phyloP scores from a whole-genome alignment of 2,888 invertebrate species.

The Arctia plantaginis region DNA sequence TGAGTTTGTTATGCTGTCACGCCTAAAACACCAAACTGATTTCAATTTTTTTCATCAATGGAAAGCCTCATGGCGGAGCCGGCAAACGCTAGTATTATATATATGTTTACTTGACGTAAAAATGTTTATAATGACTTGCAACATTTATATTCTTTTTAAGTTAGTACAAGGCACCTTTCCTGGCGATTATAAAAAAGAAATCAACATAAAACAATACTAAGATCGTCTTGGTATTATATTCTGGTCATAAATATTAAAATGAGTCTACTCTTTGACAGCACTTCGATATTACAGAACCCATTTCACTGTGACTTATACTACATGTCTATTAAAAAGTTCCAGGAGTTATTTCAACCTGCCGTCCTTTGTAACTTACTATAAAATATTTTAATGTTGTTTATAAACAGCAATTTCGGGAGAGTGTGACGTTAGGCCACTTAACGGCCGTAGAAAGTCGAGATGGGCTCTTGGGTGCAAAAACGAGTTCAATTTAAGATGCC shows the following conservation, averaged over 20 bases:
- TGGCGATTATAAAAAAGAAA: slow-evolving; percentile 1
- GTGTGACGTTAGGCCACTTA: slow-evolving; percentile 44
- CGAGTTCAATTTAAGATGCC: slow-evolving; percentile 48
- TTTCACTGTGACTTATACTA: slow-evolving; percentile 25
- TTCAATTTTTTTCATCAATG: too few relatives aligned
- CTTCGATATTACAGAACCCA: slow-evolving; percentile 22
- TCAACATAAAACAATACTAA: slow-evolving; percentile 14
- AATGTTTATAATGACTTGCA: neutral
- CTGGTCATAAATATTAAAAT: slow-evolving; percentile 4
- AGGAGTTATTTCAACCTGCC: slow-evolving; percentile 41
- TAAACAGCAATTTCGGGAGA: slow-evolving; percentile 39
- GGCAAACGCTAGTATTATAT: too few relatives aligned
- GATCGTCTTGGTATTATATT: slow-evolving; percentile 6
- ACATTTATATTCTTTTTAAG: neutral
- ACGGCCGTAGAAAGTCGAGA: slow-evolving; percentile 30
- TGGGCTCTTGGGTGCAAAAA: slow-evolving; percentile 32
- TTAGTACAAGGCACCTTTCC: neutral
- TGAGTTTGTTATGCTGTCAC: too few relatives aligned
- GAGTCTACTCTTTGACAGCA: slow-evolving; percentile 20
- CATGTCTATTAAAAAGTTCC: slow-evolving; percentile 44
- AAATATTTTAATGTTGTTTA: slow-evolving; percentile 53
- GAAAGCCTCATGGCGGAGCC: too few relatives aligned
- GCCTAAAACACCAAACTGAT: too few relatives aligned
- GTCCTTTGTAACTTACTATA: slow-evolving; percentile 40
- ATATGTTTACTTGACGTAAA: neutral